A percentile compares a stretch with the other conserved stretches of the same genome.
phyloP scores from a whole-genome alignment of 2,888 invertebrate species.

The Microctonus aethiopoides region DNA sequence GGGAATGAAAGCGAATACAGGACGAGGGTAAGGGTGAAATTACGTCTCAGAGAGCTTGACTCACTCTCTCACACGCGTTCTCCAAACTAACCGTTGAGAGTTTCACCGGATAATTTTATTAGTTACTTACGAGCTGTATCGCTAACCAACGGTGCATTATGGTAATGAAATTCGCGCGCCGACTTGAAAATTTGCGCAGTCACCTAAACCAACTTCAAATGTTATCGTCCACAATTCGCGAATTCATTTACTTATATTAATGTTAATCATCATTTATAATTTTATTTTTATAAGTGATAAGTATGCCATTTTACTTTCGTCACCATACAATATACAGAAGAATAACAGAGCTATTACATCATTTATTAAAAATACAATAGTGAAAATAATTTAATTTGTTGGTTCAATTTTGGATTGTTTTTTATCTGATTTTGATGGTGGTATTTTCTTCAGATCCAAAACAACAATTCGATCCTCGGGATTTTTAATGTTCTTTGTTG shows the following conservation, averaged over 20 bases:
- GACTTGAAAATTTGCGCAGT: neutral
- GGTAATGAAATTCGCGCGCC: slow-evolving; percentile 48
- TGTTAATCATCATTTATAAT: neutral
- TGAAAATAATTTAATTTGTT: neutral
- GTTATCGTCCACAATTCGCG: neutral
- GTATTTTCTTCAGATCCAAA: slow-evolving; percentile 40
- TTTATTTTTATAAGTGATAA: neutral
- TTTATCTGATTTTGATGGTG: slow-evolving; percentile 12
- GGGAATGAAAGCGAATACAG: neutral
- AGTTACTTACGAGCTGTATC: slow-evolving; percentile 53
- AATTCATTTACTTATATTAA: neutral
- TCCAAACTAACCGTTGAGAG: slow-evolving; percentile 48
- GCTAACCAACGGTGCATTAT: slow-evolving; percentile 53
- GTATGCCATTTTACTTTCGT: neutral
- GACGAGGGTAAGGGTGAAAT: slow-evolving; percentile 8
- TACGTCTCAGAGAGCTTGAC: neutral
- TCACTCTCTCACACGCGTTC: slow-evolving; percentile 15
- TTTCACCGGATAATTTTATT: slow-evolving; percentile 52
- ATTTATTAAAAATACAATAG: neutral
- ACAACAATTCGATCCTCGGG: slow-evolving; percentile 34
- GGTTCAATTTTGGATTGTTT: neutral
- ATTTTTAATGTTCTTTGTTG: slow-evolving; percentile 43
- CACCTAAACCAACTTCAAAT: slow-evolving; percentile 1
- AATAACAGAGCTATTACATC: neutral
- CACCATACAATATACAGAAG: neutral